Base-by-base conservation (phyloP, 2,797 vertebrate genomes). In the Pseudochromis fuscus region DNA sequence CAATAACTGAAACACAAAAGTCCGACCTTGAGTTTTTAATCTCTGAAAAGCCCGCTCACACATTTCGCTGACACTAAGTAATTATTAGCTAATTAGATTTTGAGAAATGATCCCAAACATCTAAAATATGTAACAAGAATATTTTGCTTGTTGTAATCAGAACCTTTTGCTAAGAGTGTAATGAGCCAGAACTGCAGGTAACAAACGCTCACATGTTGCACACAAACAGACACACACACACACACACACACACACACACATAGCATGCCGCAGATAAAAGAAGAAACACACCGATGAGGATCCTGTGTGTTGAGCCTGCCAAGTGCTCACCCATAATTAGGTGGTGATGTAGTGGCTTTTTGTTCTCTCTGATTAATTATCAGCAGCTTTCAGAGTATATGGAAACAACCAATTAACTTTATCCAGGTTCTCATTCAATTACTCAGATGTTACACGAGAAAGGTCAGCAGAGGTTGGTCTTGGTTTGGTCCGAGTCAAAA, bases 341-440 rank as follows among this genome's bases (percentile, higher is more conserved):
- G 59, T 67, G 75, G 79, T 77, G 85, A 86, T 89, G 88, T 87
- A 90, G 83, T 78, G 83, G 83, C 87, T 89, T 91, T n/a, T 91
- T 90, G 87, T 89, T 89, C 79, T 79, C 79, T 81, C 73, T 89
- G 84, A 91, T 89, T 90, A 91, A 90, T 91, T 90, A 91, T 85
- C 85, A 80, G 81, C 66, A 59, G 79, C 81, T 88, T 81, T 86
- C 64, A 40, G 67, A 82, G 77, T 83, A 55, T 76, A 76, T 71
- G 79, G 81, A 86, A 90, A 75, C 80, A 84, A 83, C 84, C 84
- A 91, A 91, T 92, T 91, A 92, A 88, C 87, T 78, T 76, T 56
- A 86, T 86, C 77, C 85, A 67, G 79, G 73, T 87, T 76, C 65
- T 85, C 79, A 71, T 90, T 90, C 82, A 83, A 75, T 87, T 87